Base-by-base conservation (phyloP, 2,888 invertebrate species). In the Tipula vernalis region DNA sequence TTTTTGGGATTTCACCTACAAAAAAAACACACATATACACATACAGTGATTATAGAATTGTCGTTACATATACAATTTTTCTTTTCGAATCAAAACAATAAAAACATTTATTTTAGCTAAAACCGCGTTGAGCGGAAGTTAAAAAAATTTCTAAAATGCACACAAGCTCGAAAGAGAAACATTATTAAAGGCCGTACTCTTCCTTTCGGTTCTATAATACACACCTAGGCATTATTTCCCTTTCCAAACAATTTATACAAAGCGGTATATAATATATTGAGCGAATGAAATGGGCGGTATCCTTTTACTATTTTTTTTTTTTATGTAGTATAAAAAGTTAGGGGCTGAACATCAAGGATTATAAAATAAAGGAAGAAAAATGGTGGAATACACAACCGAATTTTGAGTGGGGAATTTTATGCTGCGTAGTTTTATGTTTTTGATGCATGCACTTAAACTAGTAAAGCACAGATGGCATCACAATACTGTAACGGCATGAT, bases 11-110 rank as follows among this genome's bases (percentile, higher is more conserved):
- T 90, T 91, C 90, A 90, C 91, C 90, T 91, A 88, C 86, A 87
- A 90, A 90, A 91, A 90, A 90, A 88, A 90, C 91, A 91, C 91
- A 91, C 91, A 90, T 91, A 91, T 91, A 91, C 91, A 91, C 71
- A 71, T 28, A 28, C 71, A 91, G 51, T 51, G 28, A 71, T 71
- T 71, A n/a, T 71, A 71, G 18, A 71, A 71, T 28, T 28, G 71
- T 28, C 71, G 71, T 71, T 71, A 71, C 71, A 71, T 71, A 71
- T 28, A 71, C 71, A 71, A 71, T 71, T 71, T 71, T 71, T 71
- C 71, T 71, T 71, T 71, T 71, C 71, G 71, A 71, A 71, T 85
- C 41, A 85, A 85, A 85, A 39, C 41, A 86, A 44, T 47, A 47
- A 86, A 86, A 86, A 86, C 36, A 86, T 44, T 86, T 86, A 44